phyloP scores from a whole-genome alignment of 1,140 invertebrate species.

The Monomorium pharaonis region DNA sequence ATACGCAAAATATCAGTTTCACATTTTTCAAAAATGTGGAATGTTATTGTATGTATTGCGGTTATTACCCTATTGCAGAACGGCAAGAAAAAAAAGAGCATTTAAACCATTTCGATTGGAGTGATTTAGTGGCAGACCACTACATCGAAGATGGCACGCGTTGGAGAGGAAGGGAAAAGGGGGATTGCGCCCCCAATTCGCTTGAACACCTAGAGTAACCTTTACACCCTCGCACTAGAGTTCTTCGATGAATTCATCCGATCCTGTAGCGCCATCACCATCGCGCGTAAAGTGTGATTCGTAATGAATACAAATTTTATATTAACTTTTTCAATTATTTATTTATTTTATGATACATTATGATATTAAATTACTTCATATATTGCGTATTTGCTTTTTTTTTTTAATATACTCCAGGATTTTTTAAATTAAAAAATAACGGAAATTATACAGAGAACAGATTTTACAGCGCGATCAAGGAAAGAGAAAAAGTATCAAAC shows the following conservation, averaged over 20 bases:
- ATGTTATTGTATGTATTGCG: slow-evolving; percentile 19
- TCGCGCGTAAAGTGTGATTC: slow-evolving; percentile 74
- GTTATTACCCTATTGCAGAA: slow-evolving; percentile 54
- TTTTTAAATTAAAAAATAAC: not conserved
- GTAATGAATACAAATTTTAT: not conserved
- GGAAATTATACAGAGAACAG: not conserved
- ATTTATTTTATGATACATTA: not conserved
- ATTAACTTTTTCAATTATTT: not conserved
- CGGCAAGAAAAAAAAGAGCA: slow-evolving; percentile 76
- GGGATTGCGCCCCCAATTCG: slow-evolving; percentile 75
- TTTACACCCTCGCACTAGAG: slow-evolving; percentile 79
- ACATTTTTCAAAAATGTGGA: slow-evolving; percentile 46
- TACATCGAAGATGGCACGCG: slow-evolving; percentile 84
- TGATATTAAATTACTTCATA: not conserved
- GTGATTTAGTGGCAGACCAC: slow-evolving; percentile 72
- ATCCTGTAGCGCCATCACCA: slow-evolving; percentile 72
- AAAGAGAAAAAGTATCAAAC: not conserved
- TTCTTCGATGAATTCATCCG: slow-evolving; percentile 75
- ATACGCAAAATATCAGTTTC: not conserved
- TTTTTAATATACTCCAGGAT: not conserved
- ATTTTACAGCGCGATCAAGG: not conserved
- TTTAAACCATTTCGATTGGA: slow-evolving; percentile 79
- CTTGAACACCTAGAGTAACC: slow-evolving; percentile 78
- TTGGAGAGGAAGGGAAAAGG: slow-evolving; percentile 70
- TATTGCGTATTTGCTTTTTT: not conserved